A percentile compares a stretch with the other conserved stretches of the same genome.
Conservation (phyloP, 2,113 vertebrate genomes). For the Canis aureus region DNA sequence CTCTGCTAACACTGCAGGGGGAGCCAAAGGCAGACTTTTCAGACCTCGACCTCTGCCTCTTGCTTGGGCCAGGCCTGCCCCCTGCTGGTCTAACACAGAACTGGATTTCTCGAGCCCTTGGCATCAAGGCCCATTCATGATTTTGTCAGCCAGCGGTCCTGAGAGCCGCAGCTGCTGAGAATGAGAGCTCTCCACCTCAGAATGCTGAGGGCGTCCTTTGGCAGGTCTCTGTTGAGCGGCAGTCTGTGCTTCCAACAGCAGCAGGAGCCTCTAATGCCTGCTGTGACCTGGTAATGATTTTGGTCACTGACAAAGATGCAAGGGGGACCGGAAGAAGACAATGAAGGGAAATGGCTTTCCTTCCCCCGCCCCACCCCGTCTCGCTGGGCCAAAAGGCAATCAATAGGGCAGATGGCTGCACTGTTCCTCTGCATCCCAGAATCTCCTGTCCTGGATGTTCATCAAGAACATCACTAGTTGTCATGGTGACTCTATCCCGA, state of each 20-base stretch:
- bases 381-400: neutral
- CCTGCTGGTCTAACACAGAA: conserved; percentile 44
- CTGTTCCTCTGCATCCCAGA: neutral
- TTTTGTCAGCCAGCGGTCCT: neutral
- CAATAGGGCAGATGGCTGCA: neutral
- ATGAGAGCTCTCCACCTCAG: neutral
- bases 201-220: neutral
- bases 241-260: conserved; percentile 24
- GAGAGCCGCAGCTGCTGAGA: neutral
- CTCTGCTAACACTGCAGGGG: neutral
- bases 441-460: neutral
- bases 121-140: neutral
- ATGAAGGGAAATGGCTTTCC: conserved; percentile 40
- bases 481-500: neutral
- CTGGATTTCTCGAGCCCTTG: neutral
- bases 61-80: conserved; percentile 9
- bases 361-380: neutral
- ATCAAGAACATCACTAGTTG: conserved; percentile 1
- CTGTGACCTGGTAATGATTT: neutral
- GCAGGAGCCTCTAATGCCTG: neutral
- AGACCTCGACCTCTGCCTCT: neutral
- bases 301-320: neutral
- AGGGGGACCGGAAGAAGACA: neutral
- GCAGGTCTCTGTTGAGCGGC: neutral
- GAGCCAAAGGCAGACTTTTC: neutral